A percentile compares a stretch with the other conserved stretches of the same genome.
phyloP scores from a whole-genome alignment of 1,140 invertebrate genomes.

The Mizuhopecten yessoensis region DNA sequence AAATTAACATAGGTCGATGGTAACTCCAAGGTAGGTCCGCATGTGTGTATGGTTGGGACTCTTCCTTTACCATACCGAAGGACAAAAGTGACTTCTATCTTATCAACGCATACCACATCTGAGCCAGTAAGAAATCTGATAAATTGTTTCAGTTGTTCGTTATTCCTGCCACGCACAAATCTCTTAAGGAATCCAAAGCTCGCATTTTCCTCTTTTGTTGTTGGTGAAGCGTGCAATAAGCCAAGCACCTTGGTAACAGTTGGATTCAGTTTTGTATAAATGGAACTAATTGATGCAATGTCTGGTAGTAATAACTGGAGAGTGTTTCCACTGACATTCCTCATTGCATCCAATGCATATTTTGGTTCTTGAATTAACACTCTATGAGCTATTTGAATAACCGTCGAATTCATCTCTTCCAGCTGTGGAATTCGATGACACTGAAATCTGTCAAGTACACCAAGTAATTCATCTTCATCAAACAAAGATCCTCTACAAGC shows the following conservation, averaged over 20 bases:
- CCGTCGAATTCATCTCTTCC: too few species aligned
- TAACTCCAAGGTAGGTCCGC: conserved; percentile 41
- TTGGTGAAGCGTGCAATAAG: conserved; percentile 3
- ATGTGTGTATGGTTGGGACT: conserved; percentile 41
- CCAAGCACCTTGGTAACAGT: not conserved
- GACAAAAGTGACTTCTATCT: not conserved
- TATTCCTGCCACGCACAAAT: conserved; percentile 27
- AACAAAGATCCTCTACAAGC: too few species aligned
- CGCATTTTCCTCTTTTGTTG: conserved; percentile 16
- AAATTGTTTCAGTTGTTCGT: not conserved
- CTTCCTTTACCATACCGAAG: conserved; percentile 30
- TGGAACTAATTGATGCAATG: not conserved
- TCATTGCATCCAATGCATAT: too few species aligned
- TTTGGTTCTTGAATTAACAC: too few species aligned
- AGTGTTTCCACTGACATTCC: too few species aligned
- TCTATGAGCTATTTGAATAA: too few species aligned
- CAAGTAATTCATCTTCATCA: too few species aligned
- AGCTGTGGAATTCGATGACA: too few species aligned
- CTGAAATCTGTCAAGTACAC: too few species aligned
- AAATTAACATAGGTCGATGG: conserved; percentile 32
- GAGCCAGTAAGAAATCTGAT: conserved; percentile 3
- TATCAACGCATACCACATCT: conserved; percentile 41
- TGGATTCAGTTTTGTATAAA: conserved; percentile 17
- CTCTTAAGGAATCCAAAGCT: conserved; percentile 31
- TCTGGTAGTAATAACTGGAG: not conserved